Evolutionary conservation across 2,888 invertebrate species (phyloP).

Genomic region (Thereva nobilitata): DNA sequence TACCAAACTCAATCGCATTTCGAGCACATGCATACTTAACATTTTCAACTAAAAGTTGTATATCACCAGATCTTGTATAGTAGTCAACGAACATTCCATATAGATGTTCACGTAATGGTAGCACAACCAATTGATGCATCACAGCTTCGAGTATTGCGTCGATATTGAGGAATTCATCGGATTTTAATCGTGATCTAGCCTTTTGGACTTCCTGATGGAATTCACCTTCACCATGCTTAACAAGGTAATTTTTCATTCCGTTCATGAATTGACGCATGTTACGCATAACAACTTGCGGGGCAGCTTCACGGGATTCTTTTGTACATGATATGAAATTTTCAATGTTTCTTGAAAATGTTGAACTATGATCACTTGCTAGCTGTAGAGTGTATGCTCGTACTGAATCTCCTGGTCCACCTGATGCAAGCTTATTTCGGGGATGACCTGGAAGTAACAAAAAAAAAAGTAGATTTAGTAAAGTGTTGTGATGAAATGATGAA

Average conservation of each 20-base stretch:
- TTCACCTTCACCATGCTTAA: slow-evolving; percentile 92
- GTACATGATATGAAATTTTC: slow-evolving; percentile 94
- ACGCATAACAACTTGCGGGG: slow-evolving; percentile 85
- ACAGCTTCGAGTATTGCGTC: slow-evolving; percentile 95
- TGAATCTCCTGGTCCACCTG: slow-evolving; percentile 70
- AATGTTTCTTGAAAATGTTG: slow-evolving; percentile 90
- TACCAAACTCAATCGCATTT: slow-evolving; percentile 55
- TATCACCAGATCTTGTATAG: slow-evolving; percentile 76
- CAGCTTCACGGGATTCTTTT: slow-evolving; percentile 83
- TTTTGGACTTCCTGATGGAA: slow-evolving; percentile 87
- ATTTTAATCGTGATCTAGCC: slow-evolving; percentile 67
- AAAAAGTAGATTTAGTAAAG: not conserved
- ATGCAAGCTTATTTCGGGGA: slow-evolving; percentile 65
- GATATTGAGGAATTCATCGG: slow-evolving; percentile 91
- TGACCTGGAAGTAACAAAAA: slow-evolving; percentile 65
- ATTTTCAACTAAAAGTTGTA: slow-evolving; percentile 67
- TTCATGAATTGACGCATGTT: slow-evolving; percentile 97
- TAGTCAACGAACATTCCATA: slow-evolving; percentile 86
- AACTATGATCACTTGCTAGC: slow-evolving; percentile 80
- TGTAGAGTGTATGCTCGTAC: slow-evolving; percentile 79
- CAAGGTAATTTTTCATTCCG: slow-evolving; percentile 97
- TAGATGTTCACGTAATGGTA: slow-evolving; percentile 81
- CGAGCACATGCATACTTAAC: slow-evolving; percentile 57
- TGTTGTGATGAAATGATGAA: too few species aligned
- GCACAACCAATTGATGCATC: slow-evolving; percentile 87